These are phyloP conservation scores for Eretmochelys imbricata DNA, from an alignment of 2,113 vertebrate species.

Conservation along the genomic window DNA sequence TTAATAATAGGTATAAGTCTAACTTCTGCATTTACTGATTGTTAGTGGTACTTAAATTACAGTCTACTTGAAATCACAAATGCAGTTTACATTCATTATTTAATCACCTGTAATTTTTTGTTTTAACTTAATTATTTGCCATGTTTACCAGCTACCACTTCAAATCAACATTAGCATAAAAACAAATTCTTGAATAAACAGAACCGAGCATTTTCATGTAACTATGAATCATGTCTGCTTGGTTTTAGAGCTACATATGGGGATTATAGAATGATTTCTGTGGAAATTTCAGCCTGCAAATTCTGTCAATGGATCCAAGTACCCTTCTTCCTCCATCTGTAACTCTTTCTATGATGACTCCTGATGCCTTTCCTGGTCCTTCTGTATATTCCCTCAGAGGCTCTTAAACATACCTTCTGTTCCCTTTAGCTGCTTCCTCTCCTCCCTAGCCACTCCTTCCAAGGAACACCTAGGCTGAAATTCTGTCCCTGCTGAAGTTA, in stretches of 20 bases:
- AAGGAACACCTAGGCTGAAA: neutral
- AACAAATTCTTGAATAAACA: neutral
- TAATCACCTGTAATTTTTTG: neutral
- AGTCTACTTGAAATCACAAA: neutral
- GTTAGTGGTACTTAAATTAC: neutral
- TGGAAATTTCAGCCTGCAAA: neutral
- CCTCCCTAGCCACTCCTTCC: neutral
- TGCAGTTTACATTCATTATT: neutral
- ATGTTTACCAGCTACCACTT: neutral
- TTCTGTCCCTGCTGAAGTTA: neutral
- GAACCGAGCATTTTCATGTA: neutral
- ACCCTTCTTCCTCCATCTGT: constrained; percentile 8
- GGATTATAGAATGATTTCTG: neutral
- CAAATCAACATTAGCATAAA: neutral
- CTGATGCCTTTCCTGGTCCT: neutral
- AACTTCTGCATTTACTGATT: neutral
- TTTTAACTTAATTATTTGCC: neutral
- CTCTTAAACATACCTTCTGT: neutral
- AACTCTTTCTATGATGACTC: neutral
- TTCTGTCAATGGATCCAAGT: neutral
- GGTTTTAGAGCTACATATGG: neutral
- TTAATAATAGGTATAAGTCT: neutral
- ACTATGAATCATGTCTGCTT: neutral
- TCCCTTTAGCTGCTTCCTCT: neutral
- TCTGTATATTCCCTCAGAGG: neutral